Evolutionary conservation across 2,797 vertebrate genomes (phyloP).

Genomic region (Poecilia gillii): DNA sequence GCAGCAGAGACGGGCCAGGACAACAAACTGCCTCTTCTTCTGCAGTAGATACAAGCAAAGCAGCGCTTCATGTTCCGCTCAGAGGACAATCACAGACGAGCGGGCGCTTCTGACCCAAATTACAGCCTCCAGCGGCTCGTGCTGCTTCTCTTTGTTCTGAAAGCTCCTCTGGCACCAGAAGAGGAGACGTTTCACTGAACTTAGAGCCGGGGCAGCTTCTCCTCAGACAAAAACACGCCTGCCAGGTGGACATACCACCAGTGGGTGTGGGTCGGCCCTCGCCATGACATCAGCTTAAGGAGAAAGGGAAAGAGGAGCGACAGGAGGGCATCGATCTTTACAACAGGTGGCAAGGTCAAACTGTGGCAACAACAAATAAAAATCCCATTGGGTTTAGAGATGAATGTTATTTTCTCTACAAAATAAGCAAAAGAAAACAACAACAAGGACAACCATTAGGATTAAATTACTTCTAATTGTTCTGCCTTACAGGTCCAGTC

Average conservation of each 20-base stretch:
- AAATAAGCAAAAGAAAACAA: neutral
- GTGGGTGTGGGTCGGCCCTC: constrained; percentile 51
- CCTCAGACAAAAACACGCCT: constrained; percentile 22
- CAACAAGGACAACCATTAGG: too few species aligned
- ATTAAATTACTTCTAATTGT: neutral
- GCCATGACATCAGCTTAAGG: constrained; percentile 28
- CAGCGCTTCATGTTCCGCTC: constrained; percentile 13
- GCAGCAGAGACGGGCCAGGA: constrained; percentile 5
- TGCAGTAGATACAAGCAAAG: constrained; percentile 1
- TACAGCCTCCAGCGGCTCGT: constrained; percentile 27
- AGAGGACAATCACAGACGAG: constrained; percentile 9
- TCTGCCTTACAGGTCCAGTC: neutral
- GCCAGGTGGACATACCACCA: constrained; percentile 61
- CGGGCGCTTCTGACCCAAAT: constrained; percentile 40
- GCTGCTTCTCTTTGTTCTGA: constrained; percentile 2
- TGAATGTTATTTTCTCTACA: constrained; percentile 7
- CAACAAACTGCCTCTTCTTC: constrained; percentile 33
- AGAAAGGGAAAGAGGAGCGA: neutral
- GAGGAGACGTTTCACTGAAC: neutral
- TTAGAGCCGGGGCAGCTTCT: constrained; percentile 19
- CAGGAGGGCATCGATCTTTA: neutral
- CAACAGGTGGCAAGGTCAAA: constrained; percentile 16
- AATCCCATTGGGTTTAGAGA: neutral
- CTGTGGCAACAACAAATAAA: neutral
- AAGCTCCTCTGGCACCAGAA: neutral